Percentiles rank a stretch among this genome's conserved stretches.
phyloP scores from a whole-genome alignment of 2,113 vertebrate genomes.

The Odontesthes bonariensis region DNA sequence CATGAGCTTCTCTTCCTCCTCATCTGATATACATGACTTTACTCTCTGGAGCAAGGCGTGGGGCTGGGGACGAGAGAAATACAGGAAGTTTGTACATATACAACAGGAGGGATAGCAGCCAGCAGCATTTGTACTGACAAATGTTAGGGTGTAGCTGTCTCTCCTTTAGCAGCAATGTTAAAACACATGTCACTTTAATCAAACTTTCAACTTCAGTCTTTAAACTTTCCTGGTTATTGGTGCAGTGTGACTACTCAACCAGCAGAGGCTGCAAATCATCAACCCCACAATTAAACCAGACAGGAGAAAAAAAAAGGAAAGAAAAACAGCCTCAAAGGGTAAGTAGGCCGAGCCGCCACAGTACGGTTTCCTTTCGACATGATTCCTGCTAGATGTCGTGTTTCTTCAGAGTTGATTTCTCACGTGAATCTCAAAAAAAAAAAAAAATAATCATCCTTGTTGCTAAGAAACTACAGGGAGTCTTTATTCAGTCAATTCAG shows the following conservation, averaged over 20 bases:
- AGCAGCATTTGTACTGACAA: not conserved
- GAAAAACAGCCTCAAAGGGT: too few relatives aligned
- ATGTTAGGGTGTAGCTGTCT: not conserved
- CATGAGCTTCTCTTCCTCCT: conserved; percentile 98
- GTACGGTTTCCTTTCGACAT: not conserved
- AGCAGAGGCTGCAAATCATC: not conserved
- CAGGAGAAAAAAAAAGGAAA: too few relatives aligned
- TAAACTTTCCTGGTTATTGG: not conserved
- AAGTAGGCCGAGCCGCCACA: not conserved
- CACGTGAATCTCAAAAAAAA: not conserved
- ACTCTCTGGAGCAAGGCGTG: conserved; percentile 96
- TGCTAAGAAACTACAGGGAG: not conserved
- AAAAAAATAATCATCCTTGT: too few relatives aligned
- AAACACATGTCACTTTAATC: too few relatives aligned
- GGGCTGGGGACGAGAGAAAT: conserved; percentile 81
- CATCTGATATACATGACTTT: conserved; percentile 95
- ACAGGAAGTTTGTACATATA: not conserved
- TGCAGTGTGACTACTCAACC: not conserved
- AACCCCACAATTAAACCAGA: not conserved
- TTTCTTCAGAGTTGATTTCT: not conserved
- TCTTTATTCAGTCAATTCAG: not conserved
- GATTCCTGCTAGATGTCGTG: not conserved
- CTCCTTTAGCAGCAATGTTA: not conserved
- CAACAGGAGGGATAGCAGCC: not conserved
- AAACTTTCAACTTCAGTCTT: too few relatives aligned